phyloP scores from a whole-genome alignment of 2,797 vertebrate species.

The Arremon aurantiirostris region DNA sequence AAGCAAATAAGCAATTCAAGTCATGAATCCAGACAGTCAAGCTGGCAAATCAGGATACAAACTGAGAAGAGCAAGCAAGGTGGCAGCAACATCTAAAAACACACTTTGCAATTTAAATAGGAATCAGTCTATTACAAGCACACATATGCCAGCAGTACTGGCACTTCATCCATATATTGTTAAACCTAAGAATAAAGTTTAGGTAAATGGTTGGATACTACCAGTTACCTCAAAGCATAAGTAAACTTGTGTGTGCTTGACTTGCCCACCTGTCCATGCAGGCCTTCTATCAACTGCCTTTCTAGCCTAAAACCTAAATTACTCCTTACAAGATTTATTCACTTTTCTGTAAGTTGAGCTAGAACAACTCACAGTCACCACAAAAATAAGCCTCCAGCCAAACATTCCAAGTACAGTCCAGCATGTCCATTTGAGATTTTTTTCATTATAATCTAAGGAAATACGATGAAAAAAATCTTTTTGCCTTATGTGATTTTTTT shows the following conservation, averaged over 20 bases:
- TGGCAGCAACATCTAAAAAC: constrained; percentile 43
- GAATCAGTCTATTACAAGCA: constrained; percentile 27
- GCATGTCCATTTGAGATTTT: not conserved
- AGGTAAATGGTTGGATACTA: not conserved
- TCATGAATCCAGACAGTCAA: constrained; percentile 39
- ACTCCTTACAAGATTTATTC: not conserved
- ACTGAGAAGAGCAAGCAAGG: constrained; percentile 53
- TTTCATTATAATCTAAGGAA: not conserved
- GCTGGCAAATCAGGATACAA: constrained; percentile 34
- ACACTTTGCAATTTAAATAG: constrained; percentile 48
- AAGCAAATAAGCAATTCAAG: constrained; percentile 15
- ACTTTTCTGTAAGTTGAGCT: not conserved
- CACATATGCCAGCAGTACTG: not conserved
- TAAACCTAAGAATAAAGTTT: not conserved
- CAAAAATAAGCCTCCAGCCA: not conserved
- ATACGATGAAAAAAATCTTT: not conserved
- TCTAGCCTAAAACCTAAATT: not conserved
- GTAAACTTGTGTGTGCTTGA: not conserved
- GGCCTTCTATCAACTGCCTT: not conserved
- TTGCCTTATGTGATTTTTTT: not conserved
- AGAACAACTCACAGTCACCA: not conserved
- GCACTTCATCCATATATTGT: not conserved
- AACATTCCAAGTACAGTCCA: not conserved
- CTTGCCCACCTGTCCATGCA: not conserved
- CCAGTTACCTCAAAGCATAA: not conserved